phyloP scores from a whole-genome alignment of 2,888 invertebrate genomes.

The Achlya flavicornis region DNA sequence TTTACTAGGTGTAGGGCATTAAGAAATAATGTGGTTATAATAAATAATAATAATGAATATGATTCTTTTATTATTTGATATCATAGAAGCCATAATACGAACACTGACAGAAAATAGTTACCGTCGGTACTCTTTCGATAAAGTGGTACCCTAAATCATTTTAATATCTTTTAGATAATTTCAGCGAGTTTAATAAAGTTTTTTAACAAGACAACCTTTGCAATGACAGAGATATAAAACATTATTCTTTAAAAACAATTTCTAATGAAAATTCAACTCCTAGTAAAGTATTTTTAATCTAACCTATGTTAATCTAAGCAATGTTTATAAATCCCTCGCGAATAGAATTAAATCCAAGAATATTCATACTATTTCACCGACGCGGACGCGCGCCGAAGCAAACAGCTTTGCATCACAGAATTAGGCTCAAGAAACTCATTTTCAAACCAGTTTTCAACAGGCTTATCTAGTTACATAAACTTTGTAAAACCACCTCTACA shows the following conservation, averaged over 20 bases:
- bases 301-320: not conserved
- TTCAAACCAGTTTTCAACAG: constrained; percentile 1
- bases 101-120: too few species aligned
- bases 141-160: too few species aligned
- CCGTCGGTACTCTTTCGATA: too few species aligned
- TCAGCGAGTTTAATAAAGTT: too few species aligned
- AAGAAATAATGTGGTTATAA: too few species aligned
- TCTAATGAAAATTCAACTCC: not conserved
- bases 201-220: too few species aligned
- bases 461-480: not conserved
- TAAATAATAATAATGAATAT: too few species aligned
- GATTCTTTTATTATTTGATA: too few species aligned
- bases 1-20: too few species aligned
- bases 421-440: constrained; percentile 4
- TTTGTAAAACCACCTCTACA: not conserved
- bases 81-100: too few species aligned
- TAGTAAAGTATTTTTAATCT: not conserved
- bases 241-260: not conserved
- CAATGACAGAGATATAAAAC: too few species aligned
- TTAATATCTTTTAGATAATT: too few species aligned
- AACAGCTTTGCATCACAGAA: not conserved
- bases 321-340: not conserved
- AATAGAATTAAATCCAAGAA: not conserved
- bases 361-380: not conserved
- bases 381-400: not conserved